These are phyloP conservation scores for Syrista parreyssii DNA, from an alignment of 2,888 invertebrate species.

Conservation along the genomic window DNA sequence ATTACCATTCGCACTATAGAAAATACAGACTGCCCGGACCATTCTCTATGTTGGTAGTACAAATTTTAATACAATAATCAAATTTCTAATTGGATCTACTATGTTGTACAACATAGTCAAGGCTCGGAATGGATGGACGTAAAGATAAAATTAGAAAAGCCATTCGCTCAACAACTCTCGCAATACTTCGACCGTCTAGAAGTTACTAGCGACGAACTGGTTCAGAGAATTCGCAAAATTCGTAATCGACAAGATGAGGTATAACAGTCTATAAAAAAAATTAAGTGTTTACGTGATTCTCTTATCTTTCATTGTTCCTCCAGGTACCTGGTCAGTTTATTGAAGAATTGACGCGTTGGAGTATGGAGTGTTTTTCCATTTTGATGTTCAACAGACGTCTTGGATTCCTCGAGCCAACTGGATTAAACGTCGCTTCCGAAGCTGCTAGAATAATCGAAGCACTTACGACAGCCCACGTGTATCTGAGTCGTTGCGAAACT, in stretches of 20 bases:
- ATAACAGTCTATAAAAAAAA: constrained; percentile 37
- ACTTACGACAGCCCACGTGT: constrained; percentile 70
- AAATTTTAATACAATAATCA: background rate
- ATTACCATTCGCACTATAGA: constrained; percentile 72
- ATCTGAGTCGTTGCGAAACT: constrained; percentile 73
- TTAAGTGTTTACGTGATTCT: background rate
- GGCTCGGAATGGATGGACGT: constrained; percentile 73
- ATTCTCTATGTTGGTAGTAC: constrained; percentile 69
- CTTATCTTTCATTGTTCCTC: background rate
- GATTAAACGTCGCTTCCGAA: constrained; percentile 69
- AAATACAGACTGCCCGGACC: constrained; percentile 70
- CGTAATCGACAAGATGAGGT: constrained; percentile 76
- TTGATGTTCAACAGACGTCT: constrained; percentile 71
- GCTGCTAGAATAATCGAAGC: constrained; percentile 72
- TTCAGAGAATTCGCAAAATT: constrained; percentile 68
- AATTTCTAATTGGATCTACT: constrained; percentile 7
- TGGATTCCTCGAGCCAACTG: constrained; percentile 70
- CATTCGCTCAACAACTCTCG: constrained; percentile 65
- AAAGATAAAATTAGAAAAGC: constrained; percentile 67
- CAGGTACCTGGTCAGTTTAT: constrained; percentile 62
- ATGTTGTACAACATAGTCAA: constrained; percentile 61
- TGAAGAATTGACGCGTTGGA: constrained; percentile 67
- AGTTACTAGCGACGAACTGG: constrained; percentile 63
- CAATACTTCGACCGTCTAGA: constrained; percentile 57
- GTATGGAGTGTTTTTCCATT: constrained; percentile 66